Percentiles rank a stretch among this genome's conserved stretches.
Conservation (phyloP, 2,797 vertebrate species). For the Hypotaenidia okinawae region DNA sequence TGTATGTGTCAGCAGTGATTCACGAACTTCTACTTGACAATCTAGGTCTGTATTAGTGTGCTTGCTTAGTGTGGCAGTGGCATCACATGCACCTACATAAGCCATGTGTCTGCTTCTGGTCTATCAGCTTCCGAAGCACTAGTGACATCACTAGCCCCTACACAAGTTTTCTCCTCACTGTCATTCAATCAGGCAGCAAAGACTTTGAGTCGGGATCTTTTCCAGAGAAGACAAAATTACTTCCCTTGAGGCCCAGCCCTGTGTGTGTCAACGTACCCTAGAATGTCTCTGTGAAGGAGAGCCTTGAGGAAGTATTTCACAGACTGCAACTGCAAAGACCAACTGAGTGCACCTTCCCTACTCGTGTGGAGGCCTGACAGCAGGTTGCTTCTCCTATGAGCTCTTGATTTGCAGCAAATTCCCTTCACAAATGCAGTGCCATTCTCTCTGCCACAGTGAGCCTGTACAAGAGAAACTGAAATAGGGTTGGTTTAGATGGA, state of each 20-base stretch:
- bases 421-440: not conserved
- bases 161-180: not conserved
- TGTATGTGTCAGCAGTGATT: not conserved
- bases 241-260: not conserved
- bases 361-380: not conserved
- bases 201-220: not conserved
- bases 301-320: not conserved
- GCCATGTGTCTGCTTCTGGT: not conserved
- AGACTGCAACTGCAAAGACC: not conserved
- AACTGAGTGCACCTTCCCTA: not conserved
- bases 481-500: not conserved
- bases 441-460: not conserved
- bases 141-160: not conserved
- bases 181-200: not conserved
- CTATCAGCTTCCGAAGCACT: not conserved
- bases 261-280: not conserved
- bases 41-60: not conserved
- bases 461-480: not conserved
- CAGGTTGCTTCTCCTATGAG: not conserved
- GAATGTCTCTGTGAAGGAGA: not conserved
- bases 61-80: not conserved
- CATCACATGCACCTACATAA: not conserved
- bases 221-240: not conserved
- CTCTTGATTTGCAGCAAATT: not conserved
- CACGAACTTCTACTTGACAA: not conserved